These are phyloP conservation scores for Danaus plexippus DNA, from an alignment of 1,140 invertebrate species.

Conservation along the genomic window DNA sequence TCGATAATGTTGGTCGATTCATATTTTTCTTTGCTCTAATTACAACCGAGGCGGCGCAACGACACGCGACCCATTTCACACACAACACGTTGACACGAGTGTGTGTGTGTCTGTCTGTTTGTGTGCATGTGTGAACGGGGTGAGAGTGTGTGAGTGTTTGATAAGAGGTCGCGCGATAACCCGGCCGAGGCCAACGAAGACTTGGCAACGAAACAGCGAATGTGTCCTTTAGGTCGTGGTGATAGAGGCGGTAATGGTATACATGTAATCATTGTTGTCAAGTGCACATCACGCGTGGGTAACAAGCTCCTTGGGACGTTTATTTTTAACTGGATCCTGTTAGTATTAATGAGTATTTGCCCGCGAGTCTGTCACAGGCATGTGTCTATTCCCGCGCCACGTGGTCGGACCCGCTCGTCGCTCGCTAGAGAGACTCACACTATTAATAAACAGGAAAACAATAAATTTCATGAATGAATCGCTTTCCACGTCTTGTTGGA, in stretches of 20 bases:
- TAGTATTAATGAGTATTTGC: slow-evolving; percentile 7
- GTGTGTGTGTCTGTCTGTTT: neutral
- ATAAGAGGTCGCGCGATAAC: slow-evolving; percentile 58
- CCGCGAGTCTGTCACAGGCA: neutral
- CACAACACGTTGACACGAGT: neutral
- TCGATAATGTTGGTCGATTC: slow-evolving; percentile 13
- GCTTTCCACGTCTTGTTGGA: neutral
- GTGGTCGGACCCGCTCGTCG: neutral
- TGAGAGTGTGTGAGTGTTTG: slow-evolving; percentile 19
- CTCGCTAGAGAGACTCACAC: slow-evolving; percentile 6
- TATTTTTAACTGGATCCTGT: slow-evolving; percentile 21
- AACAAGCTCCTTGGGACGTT: slow-evolving; percentile 16
- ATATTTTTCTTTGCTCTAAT: slow-evolving; percentile 15
- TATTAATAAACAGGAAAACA: slow-evolving; percentile 8
- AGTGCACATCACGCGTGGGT: slow-evolving; percentile 18
- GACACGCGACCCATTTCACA: slow-evolving; percentile 17
- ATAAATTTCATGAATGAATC: slow-evolving; percentile 16
- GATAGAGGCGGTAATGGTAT: slow-evolving; percentile 2
- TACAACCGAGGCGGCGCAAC: slow-evolving; percentile 5
- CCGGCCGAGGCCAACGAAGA: slow-evolving; percentile 33
- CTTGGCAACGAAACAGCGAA: slow-evolving; percentile 10
- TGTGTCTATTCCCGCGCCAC: slow-evolving; percentile 3
- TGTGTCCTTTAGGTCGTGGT: neutral
- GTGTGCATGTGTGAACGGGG: slow-evolving; percentile 1
- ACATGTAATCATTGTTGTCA: slow-evolving; percentile 7